Evolutionary conservation across 2,113 vertebrate species (phyloP).

Genomic region (Picathartes gymnocephalus): DNA sequence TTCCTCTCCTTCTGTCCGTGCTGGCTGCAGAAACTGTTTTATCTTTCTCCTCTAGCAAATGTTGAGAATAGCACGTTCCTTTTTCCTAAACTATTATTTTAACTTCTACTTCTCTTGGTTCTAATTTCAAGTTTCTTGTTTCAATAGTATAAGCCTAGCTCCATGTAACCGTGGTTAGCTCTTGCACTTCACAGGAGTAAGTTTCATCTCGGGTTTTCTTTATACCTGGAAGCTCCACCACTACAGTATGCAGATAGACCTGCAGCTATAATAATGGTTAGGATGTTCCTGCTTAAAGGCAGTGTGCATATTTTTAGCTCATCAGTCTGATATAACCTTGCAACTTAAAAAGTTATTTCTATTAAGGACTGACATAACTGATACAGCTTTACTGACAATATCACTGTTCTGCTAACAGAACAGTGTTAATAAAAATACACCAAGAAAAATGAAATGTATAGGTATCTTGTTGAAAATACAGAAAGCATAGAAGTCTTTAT

Average conservation of each 20-base stretch:
- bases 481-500: background rate
- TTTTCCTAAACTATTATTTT: no score
- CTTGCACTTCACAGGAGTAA: background rate
- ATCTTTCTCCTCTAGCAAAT: no score
- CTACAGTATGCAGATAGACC: fast-evolving
- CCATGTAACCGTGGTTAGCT: background rate
- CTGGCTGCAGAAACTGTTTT: no score
- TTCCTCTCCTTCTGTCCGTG: no score
- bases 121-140: no score
- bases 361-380: background rate
- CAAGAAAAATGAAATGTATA: background rate
- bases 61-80: no score
- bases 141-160: no score
- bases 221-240: background rate
- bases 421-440: background rate
- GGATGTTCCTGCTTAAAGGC: background rate
- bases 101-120: no score
- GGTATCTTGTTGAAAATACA: background rate
- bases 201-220: background rate
- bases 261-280: background rate
- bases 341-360: background rate
- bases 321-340: background rate
- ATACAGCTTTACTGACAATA: slow-evolving; percentile 6
- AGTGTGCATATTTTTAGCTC: background rate
- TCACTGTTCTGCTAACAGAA: background rate